Conservation (phyloP, 1,140 invertebrate species). For the Bilobella aurantiaca region DNA sequence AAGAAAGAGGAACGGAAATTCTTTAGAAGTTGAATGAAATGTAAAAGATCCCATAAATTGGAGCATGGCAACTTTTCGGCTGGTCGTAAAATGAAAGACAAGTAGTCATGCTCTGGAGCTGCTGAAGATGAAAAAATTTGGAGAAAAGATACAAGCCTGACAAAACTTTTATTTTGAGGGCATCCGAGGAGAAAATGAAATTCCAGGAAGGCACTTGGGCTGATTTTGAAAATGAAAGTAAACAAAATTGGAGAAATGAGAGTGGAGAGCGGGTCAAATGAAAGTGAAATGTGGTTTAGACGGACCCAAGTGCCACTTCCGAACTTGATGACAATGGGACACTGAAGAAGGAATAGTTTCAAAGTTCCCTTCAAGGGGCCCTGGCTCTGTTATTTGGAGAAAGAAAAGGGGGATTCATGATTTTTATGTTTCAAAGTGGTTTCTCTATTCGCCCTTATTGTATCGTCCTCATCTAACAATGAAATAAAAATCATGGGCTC, state of each 20-base stretch:
- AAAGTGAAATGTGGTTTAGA: not conserved
- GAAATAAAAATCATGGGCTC: slow-evolving; percentile 10
- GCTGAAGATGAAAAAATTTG: slow-evolving; percentile 2
- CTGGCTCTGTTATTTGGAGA: not conserved
- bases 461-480: slow-evolving; percentile 25
- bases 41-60: slow-evolving; percentile 4
- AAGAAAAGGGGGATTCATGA: slow-evolving; percentile 9
- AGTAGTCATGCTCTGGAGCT: not conserved
- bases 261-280: not conserved
- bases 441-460: slow-evolving; percentile 29
- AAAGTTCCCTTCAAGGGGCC: not conserved
- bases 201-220: not conserved
- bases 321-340: too few species aligned
- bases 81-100: slow-evolving; percentile 1
- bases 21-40: slow-evolving; percentile 3
- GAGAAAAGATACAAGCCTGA: not conserved
- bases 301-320: not conserved
- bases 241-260: not conserved
- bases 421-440: slow-evolving; percentile 20
- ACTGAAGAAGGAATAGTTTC: too few species aligned
- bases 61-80: not conserved
- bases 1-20: not conserved
- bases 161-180: not conserved
- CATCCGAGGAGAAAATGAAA: not conserved
- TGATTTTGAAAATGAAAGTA: too few species aligned